Evolutionary conservation across 1,140 invertebrate species (phyloP), one percentile per base, ranked within the genome.

Genomic region (Dendroctonus ponderosae): DNA sequence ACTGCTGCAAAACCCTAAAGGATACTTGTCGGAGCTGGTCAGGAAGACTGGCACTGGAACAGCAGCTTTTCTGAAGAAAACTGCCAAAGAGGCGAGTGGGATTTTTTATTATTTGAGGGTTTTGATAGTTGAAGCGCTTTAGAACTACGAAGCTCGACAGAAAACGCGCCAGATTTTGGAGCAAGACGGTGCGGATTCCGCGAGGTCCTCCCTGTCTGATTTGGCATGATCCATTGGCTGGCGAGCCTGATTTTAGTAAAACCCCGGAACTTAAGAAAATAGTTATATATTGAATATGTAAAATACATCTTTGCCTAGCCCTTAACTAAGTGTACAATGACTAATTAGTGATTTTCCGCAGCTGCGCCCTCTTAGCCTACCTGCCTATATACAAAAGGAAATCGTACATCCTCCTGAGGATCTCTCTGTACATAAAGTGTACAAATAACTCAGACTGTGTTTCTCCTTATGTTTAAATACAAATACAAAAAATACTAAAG

Each of bases 1-100:
- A 37, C 66, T 79, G 11, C 66, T 79, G 8, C 67, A 74, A 70
- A 74, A 78, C 57, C 56, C 62, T 46, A 79, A 82, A 38, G 87
- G 90, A 37, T 79, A 83, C 48, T 86, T 93, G 79, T 64, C 87
- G 90, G 85, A 85, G 85, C 3, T 81, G 85, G 46, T 85, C 86
- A 77, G 87, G 84, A 41, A 86, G 86, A 87, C 86, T n/a, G 69
- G 70, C 11, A 44, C 62, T 38, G 63, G 52, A 3, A 67, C 70
- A 42, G 53, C 69, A 0, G 56, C 72, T 15, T 56, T 42, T 37
- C 50, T 74, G 9, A 66, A 39, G 60, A 67, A 67, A 66, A 58
- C 69, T 52, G 71, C 73, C 5, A 62, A 71, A 66, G 50, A 71
- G 64, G 71, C 71, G 68, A 12, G 14, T 9, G 14, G 50, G 5